Conservation (phyloP, 2,113 vertebrate species). For the Cyphomyrus discorhynchus region DNA sequence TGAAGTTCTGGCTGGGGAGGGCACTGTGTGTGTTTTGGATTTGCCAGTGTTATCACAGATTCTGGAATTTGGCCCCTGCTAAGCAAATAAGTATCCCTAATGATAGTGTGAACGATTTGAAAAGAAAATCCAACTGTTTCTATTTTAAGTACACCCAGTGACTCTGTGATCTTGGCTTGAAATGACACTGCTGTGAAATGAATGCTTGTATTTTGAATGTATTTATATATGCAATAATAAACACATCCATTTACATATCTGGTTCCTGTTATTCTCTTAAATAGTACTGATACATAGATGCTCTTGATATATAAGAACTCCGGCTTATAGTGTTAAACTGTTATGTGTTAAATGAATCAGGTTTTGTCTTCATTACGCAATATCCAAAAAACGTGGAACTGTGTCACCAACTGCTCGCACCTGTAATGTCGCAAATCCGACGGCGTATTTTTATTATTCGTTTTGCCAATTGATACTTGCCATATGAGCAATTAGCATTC, state of each 20-base stretch:
- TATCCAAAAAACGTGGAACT: background rate
- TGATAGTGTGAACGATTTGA: conserved; percentile 19
- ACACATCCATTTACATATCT: background rate
- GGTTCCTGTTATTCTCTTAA: background rate
- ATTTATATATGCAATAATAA: background rate
- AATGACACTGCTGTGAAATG: background rate
- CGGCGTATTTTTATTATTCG: background rate
- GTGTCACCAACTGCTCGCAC: background rate
- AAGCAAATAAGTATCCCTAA: background rate
- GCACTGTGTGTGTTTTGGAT: conserved; percentile 23
- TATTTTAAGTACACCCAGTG: background rate
- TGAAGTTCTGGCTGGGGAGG: background rate
- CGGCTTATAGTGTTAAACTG: background rate
- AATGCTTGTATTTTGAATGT: background rate
- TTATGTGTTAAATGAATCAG: background rate
- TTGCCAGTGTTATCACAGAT: conserved; percentile 10
- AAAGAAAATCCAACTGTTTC: conserved; percentile 15
- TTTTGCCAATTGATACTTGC: background rate
- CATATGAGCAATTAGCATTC: background rate
- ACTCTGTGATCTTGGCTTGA: background rate
- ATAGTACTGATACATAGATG: background rate
- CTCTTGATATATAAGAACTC: background rate
- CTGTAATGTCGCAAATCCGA: background rate
- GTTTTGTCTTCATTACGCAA: background rate
- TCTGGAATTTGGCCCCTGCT: background rate